Percentiles rank a stretch among this genome's conserved stretches.
Evolutionary conservation across 2,113 vertebrate genomes (phyloP).

Genomic region (Garra rufa): DNA sequence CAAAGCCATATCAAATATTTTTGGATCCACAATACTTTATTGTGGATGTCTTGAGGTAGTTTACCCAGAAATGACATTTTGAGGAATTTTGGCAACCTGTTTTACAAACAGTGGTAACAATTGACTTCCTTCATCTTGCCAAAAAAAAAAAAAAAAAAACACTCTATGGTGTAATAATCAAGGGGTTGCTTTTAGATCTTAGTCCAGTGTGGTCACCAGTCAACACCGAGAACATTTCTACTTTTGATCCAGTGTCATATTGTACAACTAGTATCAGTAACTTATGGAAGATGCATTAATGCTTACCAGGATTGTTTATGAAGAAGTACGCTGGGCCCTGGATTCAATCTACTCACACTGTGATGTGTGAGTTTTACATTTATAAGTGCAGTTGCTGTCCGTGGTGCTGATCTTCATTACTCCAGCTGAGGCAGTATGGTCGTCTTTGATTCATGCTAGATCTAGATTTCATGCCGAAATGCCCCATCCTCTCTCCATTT

Average conservation of each 20-base stretch:
- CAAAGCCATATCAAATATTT: no score
- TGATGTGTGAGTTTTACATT: not conserved
- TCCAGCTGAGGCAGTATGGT: not conserved
- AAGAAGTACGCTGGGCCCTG: not conserved
- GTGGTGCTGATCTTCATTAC: slow-evolving; percentile 34
- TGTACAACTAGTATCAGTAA: not conserved
- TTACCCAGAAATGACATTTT: not conserved
- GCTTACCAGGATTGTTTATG: no score
- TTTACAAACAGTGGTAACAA: not conserved
- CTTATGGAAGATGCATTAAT: no score
- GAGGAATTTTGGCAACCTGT: not conserved
- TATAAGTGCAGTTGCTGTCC: slow-evolving; percentile 21
- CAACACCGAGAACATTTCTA: not conserved
- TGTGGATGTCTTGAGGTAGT: not conserved
- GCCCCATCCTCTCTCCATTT: not conserved
- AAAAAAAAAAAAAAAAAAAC: no score
- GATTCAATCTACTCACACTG: not conserved
- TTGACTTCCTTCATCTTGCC: not conserved
- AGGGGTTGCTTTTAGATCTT: not conserved
- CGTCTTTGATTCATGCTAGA: not conserved
- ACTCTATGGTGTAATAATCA: not conserved
- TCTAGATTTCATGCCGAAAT: not conserved
- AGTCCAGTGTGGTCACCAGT: no score
- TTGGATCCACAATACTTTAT: not conserved
- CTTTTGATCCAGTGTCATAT: not conserved